Base-by-base conservation (phyloP, 2,113 vertebrate species). In the Leptosomus discolor region DNA sequence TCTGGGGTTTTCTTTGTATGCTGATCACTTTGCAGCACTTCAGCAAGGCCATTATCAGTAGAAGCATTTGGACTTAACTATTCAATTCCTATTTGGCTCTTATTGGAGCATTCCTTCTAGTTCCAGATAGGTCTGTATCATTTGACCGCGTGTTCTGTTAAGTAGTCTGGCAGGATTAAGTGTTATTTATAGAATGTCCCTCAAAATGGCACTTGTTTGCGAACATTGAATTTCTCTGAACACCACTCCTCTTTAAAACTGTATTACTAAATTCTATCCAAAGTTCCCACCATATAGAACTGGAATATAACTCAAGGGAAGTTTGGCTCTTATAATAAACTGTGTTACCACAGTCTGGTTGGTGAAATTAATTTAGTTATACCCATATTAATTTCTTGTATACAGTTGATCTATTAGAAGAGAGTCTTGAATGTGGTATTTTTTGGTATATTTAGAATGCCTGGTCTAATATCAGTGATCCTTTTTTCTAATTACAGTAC, bases 401-500 rank as follows among this genome's bases (percentile, higher is more conserved):
- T 77, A 26, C 37, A 34, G 9, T 32, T 89, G 20, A 43, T 88
- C 30, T 51, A 4, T 74, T 85, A 67, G 56, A 80, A 63, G 48
- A 91, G 41, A 53, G 15, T 92, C 50, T 79, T 0, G 0, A 58
- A 48, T 51, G 36, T 48, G n/a, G 4, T 29, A 4, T 0, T 34
- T 84, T 65, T 41, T 45, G 2, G 4, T 69, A 1, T 54, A 32
- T 53, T 48, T 75, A 32, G 32, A 71, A 48, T 46, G 48, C 17
- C 9, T 19, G 6, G 69, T 94, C 83, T 98, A 92, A 98, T 92
- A 94, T 75, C 63, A 86, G 77, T 88, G 78, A 77, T 68, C n/a
- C 80, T 88, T 84, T n/a, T 97, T 97, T 98, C 88, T 97, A 76
- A 94, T 98, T 98, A 95, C 98, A 99, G 99, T 99, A 99, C 98